Base-by-base conservation (phyloP, 2,888 invertebrate species). In the Chrysomela aeneicollis region DNA sequence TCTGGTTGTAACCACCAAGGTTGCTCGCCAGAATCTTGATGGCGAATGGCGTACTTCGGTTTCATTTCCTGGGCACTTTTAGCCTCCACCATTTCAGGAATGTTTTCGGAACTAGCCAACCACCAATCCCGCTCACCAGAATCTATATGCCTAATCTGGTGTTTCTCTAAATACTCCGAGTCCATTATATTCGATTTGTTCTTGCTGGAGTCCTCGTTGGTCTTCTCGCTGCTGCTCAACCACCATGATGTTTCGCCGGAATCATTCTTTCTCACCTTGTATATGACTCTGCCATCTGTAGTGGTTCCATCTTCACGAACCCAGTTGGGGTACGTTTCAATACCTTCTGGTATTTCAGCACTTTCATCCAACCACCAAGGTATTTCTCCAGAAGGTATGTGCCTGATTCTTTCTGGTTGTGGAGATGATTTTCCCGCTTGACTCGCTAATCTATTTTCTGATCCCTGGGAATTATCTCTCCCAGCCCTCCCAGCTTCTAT, bases 291-390 rank as follows among this genome's bases (percentile, higher is more conserved):
- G 22, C 70, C 73, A 47, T 75, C 74, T 15, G 64, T 66, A 12
- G 70, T 77, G 6, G 70, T 71, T 6, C 74, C 74, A 60, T 76
- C 74, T 67, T 77, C 74, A n/a, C 63, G 63, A 17, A 68, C 71
- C 68, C 71, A 73, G 61, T 76, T 73, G 0, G 76, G 72, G 55
- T 77, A 77, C 1, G 73, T 83, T 79, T 87, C 84, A 42, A 90
- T 82, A 1, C 88, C 89, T 78, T 89, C 90, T 12, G 91, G 90
- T 63, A 89, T 86, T 78, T 89, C 88, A 12, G 88, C 86, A 71
- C 84, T 86, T 76, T 89, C 89, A 71, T 90, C 90, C 67, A 90
- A 81, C 90, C 91, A 90, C 90, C 90, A 90, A 0, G 90, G 86
- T 51, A 86, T 86, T 77, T 90, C 90, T 0, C 88, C 89, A 30